phyloP scores from a whole-genome alignment of 1,140 invertebrate species.

The Plodia interpunctella region DNA sequence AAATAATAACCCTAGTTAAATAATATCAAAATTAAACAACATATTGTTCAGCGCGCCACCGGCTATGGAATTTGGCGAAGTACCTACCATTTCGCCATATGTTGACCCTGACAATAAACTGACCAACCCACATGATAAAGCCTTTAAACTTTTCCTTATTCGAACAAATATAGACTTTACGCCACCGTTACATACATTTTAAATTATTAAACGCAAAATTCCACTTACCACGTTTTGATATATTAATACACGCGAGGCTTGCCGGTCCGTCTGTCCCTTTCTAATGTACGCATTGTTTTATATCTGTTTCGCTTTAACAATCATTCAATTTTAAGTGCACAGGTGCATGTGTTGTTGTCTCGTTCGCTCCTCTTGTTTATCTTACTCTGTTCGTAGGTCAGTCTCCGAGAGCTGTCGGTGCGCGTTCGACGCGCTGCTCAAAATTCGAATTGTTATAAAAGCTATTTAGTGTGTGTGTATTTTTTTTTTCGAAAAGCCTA shows the following conservation, averaged over 20 bases:
- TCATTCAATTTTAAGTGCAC: conserved; percentile 67
- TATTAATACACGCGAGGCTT: not conserved
- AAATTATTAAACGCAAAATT: conserved; percentile 11
- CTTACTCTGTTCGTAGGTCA: conserved; percentile 33
- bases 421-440: conserved; percentile 26
- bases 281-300: conserved; percentile 62
- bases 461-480: conserved; percentile 34
- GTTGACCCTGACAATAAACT: conserved; percentile 69
- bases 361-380: conserved; percentile 52
- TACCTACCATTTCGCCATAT: conserved; percentile 56
- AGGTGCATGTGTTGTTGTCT: conserved; percentile 53
- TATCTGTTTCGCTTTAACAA: conserved; percentile 39
- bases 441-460: conserved; percentile 21
- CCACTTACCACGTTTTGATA: conserved; percentile 13
- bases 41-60: conserved; percentile 15
- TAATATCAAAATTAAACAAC: conserved; percentile 13
- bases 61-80: conserved; percentile 52
- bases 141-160: conserved; percentile 16
- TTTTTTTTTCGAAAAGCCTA: conserved; percentile 11
- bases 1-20: conserved; percentile 11
- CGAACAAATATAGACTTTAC: conserved; percentile 17
- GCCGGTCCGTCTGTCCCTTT: conserved; percentile 34
- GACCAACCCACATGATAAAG: conserved; percentile 11
- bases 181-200: conserved; percentile 14
- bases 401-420: conserved; percentile 31